A percentile compares a stretch with the other conserved stretches of the same genome.
phyloP scores from a whole-genome alignment of 1,140 invertebrate genomes.

The Drosophila sturtevanti region DNA sequence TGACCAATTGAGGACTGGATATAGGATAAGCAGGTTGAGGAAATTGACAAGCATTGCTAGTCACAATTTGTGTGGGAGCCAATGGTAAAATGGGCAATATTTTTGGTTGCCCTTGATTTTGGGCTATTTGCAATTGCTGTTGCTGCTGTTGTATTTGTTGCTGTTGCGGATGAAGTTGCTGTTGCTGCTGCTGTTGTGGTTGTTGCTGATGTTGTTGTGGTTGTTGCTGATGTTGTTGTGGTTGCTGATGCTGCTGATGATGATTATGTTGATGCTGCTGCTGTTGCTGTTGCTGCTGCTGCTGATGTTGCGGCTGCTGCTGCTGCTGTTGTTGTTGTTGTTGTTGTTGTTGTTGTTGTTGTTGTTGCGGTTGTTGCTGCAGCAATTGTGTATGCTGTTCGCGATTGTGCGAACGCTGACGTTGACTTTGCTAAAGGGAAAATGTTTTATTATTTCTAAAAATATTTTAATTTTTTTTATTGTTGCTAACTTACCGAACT shows the following conservation, averaged over 20 bases:
- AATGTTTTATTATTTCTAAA: background rate
- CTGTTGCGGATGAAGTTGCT: slow-evolving; percentile 37
- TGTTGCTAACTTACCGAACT: slow-evolving; percentile 82
- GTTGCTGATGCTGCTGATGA: slow-evolving; percentile 50
- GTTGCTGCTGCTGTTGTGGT: slow-evolving; percentile 36
- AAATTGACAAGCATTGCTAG: slow-evolving; percentile 61
- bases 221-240: slow-evolving; percentile 48
- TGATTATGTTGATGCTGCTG: slow-evolving; percentile 36
- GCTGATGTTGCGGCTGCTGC: slow-evolving; percentile 6
- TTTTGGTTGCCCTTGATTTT: slow-evolving; percentile 44
- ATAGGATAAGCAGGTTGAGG: slow-evolving; percentile 65
- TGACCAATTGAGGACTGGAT: slow-evolving; percentile 69
- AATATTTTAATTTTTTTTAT: background rate
- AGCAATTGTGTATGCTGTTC: slow-evolving; percentile 21
- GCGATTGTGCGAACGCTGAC: slow-evolving; percentile 55
- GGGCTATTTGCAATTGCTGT: slow-evolving; percentile 46
- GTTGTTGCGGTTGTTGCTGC: slow-evolving; percentile 38
- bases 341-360: slow-evolving; percentile 49
- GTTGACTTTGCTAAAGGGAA: slow-evolving; percentile 54
- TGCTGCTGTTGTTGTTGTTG: slow-evolving; percentile 50
- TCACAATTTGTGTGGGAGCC: slow-evolving; percentile 50
- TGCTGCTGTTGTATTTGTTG: slow-evolving; percentile 47
- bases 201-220: slow-evolving; percentile 12
- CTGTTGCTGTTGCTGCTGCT: slow-evolving; percentile 17
- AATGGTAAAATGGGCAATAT: slow-evolving; percentile 65